phyloP scores from a whole-genome alignment of 2,797 vertebrate genomes.

The Neomorphus geoffroyi region DNA sequence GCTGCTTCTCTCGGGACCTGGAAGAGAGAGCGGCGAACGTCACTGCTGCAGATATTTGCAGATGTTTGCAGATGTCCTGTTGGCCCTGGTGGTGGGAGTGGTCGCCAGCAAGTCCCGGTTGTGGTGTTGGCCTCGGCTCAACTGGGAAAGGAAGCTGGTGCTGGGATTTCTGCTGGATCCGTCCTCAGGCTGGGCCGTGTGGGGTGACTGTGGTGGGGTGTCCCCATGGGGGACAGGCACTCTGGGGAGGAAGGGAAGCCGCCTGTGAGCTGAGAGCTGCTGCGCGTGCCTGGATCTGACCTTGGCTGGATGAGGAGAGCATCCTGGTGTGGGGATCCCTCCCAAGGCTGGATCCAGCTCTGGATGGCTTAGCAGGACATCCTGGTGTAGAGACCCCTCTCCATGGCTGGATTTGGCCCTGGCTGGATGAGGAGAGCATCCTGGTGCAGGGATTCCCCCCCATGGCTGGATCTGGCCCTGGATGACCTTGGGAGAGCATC shows the following conservation, averaged over 20 bases:
- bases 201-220: rapidly evolving
- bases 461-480: too few species aligned
- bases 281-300: rapidly evolving
- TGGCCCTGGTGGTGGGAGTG: background rate
- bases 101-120: background rate
- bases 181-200: rapidly evolving
- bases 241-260: background rate
- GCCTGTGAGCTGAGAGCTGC: background rate
- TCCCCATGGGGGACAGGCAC: background rate
- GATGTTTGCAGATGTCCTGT: slow-evolving; percentile 43
- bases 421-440: background rate
- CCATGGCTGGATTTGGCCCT: too few species aligned
- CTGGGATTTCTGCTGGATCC: background rate
- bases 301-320: background rate
- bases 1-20: background rate
- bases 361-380: background rate
- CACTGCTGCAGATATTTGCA: background rate
- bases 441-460: too few species aligned
- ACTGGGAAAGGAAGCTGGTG: background rate
- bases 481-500: too few species aligned
- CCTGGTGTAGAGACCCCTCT: too few species aligned
- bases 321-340: too few species aligned
- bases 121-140: background rate
- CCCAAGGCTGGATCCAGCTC: too few species aligned
- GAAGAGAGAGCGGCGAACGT: background rate